phyloP scores from a whole-genome alignment of 2,113 vertebrate species.

The Pipa parva region DNA sequence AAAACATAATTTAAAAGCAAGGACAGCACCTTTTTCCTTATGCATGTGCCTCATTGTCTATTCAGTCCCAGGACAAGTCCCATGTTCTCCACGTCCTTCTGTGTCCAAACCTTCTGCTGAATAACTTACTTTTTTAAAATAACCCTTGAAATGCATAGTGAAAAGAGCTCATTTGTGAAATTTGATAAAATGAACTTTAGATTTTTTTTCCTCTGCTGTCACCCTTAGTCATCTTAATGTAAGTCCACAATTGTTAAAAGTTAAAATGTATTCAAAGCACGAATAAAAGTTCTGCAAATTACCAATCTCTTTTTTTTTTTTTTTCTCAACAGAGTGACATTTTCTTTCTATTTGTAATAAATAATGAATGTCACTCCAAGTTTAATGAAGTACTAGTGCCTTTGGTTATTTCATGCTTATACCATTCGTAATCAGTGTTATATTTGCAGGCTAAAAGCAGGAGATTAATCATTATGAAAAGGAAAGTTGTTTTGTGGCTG shows the following conservation, averaged over 20 bases:
- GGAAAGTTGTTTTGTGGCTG: constrained; percentile 12
- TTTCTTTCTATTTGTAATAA: constrained; percentile 29
- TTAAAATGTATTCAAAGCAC: constrained; percentile 17
- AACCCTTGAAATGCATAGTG: not conserved
- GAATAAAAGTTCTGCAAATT: constrained; percentile 36
- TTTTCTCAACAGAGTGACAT: constrained; percentile 22
- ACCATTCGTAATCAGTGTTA: constrained; percentile 26
- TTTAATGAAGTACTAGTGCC: constrained; percentile 25
- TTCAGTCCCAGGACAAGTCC: too few relatives aligned
- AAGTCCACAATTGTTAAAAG: constrained; percentile 16
- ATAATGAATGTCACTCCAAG: constrained; percentile 25
- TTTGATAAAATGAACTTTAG: not conserved
- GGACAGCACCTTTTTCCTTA: too few relatives aligned
- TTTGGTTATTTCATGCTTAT: constrained; percentile 34
- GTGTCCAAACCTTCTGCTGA: too few relatives aligned
- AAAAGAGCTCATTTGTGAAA: not conserved
- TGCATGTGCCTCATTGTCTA: too few relatives aligned
- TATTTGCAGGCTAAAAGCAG: constrained; percentile 18
- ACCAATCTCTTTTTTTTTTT: constrained; percentile 12
- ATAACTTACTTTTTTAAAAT: not conserved
- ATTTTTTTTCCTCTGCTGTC: not conserved
- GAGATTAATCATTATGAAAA: constrained; percentile 24
- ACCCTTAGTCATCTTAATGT: not conserved
- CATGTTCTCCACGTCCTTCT: too few relatives aligned
- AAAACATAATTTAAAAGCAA: too few relatives aligned